A percentile compares a stretch with the other conserved stretches of the same genome.
Conservation (phyloP, 2,113 vertebrate genomes). For the Paedocypris sp. region DNA sequence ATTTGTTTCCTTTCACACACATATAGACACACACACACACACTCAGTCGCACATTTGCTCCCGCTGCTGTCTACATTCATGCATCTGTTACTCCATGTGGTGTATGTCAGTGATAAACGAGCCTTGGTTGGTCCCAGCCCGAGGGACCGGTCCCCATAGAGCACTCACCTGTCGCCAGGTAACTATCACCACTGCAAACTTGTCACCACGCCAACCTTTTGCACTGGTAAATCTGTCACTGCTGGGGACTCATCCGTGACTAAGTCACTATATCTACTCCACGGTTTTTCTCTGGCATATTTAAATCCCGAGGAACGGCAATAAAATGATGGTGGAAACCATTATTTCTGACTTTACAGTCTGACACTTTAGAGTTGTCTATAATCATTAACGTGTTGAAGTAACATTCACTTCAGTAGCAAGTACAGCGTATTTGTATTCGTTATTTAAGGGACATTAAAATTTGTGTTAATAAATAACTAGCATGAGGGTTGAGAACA, state of each 20-base stretch:
- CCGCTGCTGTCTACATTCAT: conserved; percentile 22
- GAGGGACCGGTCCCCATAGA: conserved; percentile 33
- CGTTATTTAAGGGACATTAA: too few species aligned
- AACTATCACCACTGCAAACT: conserved; percentile 23
- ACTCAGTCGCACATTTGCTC: too few species aligned
- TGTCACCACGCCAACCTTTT: conserved; percentile 29
- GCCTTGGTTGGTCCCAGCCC: conserved; percentile 30
- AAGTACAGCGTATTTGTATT: too few species aligned
- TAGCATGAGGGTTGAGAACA: too few species aligned
- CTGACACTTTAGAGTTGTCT: too few species aligned
- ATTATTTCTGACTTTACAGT: too few species aligned
- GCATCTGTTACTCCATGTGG: conserved; percentile 45
- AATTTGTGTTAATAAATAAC: too few species aligned
- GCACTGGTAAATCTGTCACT: conserved; percentile 15
- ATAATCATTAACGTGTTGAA: too few species aligned
- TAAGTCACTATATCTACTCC: conserved; percentile 3
- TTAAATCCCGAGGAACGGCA: too few species aligned
- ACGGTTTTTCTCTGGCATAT: neutral
- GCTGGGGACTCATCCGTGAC: conserved; percentile 17
- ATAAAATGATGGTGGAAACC: too few species aligned
- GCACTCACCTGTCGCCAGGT: conserved; percentile 37
- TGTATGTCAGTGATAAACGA: conserved; percentile 47
- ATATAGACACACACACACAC: neutral
- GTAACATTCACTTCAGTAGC: too few species aligned
- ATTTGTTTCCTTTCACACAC: neutral